Percentiles rank a stretch among this genome's conserved stretches.
Evolutionary conservation across 2,113 vertebrate species (phyloP).

Genomic region (Epinephelus cyanopodus): DNA sequence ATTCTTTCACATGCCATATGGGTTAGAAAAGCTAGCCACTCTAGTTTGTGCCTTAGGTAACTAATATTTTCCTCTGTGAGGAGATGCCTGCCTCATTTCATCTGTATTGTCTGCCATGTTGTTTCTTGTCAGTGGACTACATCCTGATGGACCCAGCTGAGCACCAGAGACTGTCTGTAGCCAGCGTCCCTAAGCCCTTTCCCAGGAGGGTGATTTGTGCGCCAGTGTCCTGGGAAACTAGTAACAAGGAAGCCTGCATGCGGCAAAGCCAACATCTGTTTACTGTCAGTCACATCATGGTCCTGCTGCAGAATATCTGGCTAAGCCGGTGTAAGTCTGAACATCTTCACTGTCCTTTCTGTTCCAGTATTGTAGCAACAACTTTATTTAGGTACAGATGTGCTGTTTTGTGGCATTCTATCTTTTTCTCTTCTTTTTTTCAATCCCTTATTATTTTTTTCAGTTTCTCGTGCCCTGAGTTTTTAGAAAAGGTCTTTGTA

Average conservation of each 20-base stretch:
- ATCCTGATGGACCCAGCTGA: conserved; percentile 90
- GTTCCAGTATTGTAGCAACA: background rate
- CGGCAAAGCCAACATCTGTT: conserved; percentile 89
- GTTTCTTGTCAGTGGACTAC: conserved; percentile 88
- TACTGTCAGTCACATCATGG: conserved; percentile 86
- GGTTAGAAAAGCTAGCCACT: too few relatives aligned
- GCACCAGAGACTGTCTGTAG: conserved; percentile 86
- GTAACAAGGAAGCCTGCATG: conserved; percentile 73
- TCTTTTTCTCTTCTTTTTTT: too few relatives aligned
- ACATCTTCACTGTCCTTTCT: background rate
- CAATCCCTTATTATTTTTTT: background rate
- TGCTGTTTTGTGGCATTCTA: background rate
- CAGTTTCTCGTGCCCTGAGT: too few relatives aligned
- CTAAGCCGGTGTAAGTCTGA: conserved; percentile 26
- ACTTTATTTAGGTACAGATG: background rate
- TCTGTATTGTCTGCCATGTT: background rate
- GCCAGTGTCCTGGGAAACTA: conserved; percentile 89
- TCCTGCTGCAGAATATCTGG: conserved; percentile 89
- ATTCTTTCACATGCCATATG: too few relatives aligned
- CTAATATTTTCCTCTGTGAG: too few relatives aligned
- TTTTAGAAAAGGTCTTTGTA: background rate
- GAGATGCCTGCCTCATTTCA: too few relatives aligned
- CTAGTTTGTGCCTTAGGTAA: too few relatives aligned
- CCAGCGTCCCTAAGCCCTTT: conserved; percentile 85
- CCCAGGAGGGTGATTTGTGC: conserved; percentile 86